Evolutionary conservation across 1,140 invertebrate genomes (phyloP).

Genomic region (Drosophila pandora): DNA sequence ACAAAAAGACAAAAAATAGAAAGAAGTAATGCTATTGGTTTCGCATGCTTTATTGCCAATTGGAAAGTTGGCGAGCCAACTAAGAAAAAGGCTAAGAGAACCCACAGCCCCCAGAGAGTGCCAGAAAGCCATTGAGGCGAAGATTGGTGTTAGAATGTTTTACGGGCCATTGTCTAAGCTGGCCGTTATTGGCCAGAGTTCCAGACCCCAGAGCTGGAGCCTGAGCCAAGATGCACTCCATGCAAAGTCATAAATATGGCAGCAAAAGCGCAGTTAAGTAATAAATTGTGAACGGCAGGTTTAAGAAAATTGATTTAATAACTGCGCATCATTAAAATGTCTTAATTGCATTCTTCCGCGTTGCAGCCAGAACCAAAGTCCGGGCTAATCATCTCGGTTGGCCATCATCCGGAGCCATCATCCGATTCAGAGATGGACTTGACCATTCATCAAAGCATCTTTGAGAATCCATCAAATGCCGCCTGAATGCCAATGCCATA

Average conservation of each 20-base stretch:
- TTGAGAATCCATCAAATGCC: slow-evolving; percentile 60
- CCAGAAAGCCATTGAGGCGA: slow-evolving; percentile 60
- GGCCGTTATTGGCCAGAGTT: slow-evolving; percentile 66
- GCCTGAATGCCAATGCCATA: slow-evolving; percentile 73
- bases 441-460: slow-evolving; percentile 52
- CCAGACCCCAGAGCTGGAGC: neutral
- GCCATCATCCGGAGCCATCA: neutral
- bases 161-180: slow-evolving; percentile 73
- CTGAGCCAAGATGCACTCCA: slow-evolving; percentile 17
- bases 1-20: slow-evolving; percentile 16
- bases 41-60: slow-evolving; percentile 81
- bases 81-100: slow-evolving; percentile 8
- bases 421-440: slow-evolving; percentile 18
- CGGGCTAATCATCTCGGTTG: slow-evolving; percentile 35
- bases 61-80: slow-evolving; percentile 73
- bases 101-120: slow-evolving; percentile 16
- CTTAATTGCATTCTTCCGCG: slow-evolving; percentile 76
- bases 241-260: slow-evolving; percentile 72
- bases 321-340: slow-evolving; percentile 69
- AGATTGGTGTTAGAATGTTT: slow-evolving; percentile 76
- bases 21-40: slow-evolving; percentile 69
- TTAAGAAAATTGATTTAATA: slow-evolving; percentile 72
- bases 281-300: slow-evolving; percentile 62
- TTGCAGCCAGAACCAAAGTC: slow-evolving; percentile 14
- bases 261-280: slow-evolving; percentile 55